phyloP scores from a whole-genome alignment of 2,888 invertebrate genomes.

The Hydrotaea cyrtoneurina region DNA sequence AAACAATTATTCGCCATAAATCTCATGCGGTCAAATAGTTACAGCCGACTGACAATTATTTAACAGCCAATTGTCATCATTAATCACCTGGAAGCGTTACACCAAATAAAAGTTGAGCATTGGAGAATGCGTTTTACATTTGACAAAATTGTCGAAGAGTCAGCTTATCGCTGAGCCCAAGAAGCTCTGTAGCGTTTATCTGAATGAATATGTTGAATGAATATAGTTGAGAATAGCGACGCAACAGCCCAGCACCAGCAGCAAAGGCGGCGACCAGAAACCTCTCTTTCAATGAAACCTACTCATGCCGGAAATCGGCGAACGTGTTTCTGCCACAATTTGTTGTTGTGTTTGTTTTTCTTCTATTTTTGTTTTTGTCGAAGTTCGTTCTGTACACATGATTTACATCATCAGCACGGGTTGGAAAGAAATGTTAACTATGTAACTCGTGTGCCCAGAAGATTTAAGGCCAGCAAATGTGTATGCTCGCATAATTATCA shows the following conservation, averaged over 20 bases:
- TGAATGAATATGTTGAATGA: background rate
- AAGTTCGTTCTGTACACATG: constrained; percentile 39
- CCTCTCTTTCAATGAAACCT: constrained; percentile 68
- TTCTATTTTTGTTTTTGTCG: background rate
- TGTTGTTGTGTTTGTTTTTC: constrained; percentile 1
- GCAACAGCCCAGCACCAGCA: background rate
- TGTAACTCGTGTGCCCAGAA: constrained; percentile 30
- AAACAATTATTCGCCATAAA: constrained; percentile 2
- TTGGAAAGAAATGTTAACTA: constrained; percentile 20
- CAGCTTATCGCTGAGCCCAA: background rate
- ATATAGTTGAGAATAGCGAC: background rate
- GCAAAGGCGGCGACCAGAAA: constrained; percentile 1
- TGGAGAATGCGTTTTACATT: background rate
- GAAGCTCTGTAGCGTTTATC: constrained; percentile 22
- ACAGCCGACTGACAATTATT: constrained; percentile 26
- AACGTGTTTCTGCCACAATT: constrained; percentile 66
- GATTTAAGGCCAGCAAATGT: too few relatives aligned
- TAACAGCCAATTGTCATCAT: constrained; percentile 29
- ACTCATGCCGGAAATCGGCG: constrained; percentile 70
- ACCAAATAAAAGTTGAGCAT: background rate
- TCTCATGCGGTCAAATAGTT: constrained; percentile 19
- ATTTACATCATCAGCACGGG: constrained; percentile 39
- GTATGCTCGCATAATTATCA: background rate
- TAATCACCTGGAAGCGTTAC: background rate
- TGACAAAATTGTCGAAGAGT: constrained; percentile 7